A percentile compares a stretch with the other conserved stretches of the same genome.
These are phyloP conservation scores for Elymnias hypermnestra DNA, from an alignment of 1,140 invertebrate species.

Conservation along the genomic window DNA sequence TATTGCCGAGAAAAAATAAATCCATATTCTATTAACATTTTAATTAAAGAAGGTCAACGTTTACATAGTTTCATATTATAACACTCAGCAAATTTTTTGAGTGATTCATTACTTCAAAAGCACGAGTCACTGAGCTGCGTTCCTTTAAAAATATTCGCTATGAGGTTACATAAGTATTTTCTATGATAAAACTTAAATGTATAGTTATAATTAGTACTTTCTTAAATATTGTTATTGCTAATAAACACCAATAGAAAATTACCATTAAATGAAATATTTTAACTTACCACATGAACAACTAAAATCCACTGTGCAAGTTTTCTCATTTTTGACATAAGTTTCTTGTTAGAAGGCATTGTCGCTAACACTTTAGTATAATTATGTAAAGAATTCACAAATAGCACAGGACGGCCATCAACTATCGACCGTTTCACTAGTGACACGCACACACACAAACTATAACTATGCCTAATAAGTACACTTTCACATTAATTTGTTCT, in stretches of 20 bases:
- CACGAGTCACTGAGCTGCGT: not conserved
- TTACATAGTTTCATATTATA: not conserved
- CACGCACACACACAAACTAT: conserved; percentile 59
- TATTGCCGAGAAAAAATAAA: too few species aligned
- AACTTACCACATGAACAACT: conserved; percentile 62
- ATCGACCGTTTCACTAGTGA: conserved; percentile 69
- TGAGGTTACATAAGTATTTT: conserved; percentile 13
- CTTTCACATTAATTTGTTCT: conserved; percentile 63
- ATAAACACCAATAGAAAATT: too few species aligned
- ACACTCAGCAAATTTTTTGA: conserved; percentile 14
- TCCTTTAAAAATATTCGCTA: too few species aligned
- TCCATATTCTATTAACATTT: too few species aligned
- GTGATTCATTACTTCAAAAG: conserved; percentile 10
- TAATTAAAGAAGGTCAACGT: too few species aligned
- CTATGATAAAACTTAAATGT: not conserved
- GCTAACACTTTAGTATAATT: conserved; percentile 31
- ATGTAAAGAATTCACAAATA: conserved; percentile 63
- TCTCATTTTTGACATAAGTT: conserved; percentile 60
- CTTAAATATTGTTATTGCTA: too few species aligned
- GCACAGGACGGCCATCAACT: conserved; percentile 55
- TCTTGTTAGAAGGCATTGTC: conserved; percentile 69
- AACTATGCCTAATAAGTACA: conserved; percentile 59
- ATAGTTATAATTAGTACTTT: not conserved
- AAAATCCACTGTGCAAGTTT: conserved; percentile 67
- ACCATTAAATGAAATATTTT: too few species aligned